Conservation (phyloP, 2,888 invertebrate species). For the Boloria euphrosyne region DNA sequence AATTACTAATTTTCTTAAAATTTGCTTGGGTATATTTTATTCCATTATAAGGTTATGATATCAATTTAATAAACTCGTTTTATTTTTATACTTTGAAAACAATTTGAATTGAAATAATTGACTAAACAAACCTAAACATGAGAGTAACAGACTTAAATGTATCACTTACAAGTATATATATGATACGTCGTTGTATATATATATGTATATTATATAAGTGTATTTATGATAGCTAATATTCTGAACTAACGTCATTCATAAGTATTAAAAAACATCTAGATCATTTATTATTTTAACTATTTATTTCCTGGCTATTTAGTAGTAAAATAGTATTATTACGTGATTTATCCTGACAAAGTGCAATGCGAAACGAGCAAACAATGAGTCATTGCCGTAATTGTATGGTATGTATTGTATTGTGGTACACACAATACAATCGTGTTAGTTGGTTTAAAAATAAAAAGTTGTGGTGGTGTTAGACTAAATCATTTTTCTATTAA, state of each 20-base stretch:
- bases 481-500: too few relatives aligned
- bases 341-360: constrained; percentile 17
- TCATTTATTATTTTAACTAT: constrained; percentile 3
- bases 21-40: too few relatives aligned
- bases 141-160: too few relatives aligned
- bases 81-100: too few relatives aligned
- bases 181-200: background rate
- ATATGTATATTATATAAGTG: background rate
- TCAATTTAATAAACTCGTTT: too few relatives aligned
- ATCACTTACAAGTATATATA: too few relatives aligned
- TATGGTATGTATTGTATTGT: constrained; percentile 40
- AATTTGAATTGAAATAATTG: too few relatives aligned
- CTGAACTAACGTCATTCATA: background rate
- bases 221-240: background rate
- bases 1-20: too few relatives aligned
- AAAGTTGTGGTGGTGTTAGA: too few relatives aligned
- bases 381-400: constrained; percentile 60
- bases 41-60: too few relatives aligned
- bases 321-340: background rate
- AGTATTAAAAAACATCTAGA: constrained; percentile 8
- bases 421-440: too few relatives aligned
- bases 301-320: constrained; percentile 3
- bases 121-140: too few relatives aligned
- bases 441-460: background rate
- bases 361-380: constrained; percentile 39